Percentiles rank a stretch among this genome's conserved stretches.
These are phyloP conservation scores for Trissoscelio sp. DNA, from an alignment of 2,888 invertebrate genomes.

Conservation along the genomic window DNA sequence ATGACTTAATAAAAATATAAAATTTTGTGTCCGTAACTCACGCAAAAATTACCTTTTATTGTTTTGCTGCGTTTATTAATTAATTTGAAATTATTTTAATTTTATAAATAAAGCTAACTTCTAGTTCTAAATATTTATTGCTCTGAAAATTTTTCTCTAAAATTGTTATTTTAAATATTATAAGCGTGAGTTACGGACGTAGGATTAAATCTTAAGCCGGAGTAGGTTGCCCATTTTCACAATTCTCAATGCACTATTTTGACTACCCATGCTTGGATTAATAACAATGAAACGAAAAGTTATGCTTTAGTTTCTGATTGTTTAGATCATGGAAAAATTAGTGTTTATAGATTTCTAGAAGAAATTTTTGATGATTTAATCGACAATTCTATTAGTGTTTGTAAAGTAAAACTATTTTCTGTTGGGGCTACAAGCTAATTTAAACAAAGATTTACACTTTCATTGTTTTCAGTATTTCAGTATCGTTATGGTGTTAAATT, in stretches of 20 bases:
- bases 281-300: conserved; percentile 7
- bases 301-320: too few species aligned
- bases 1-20: too few species aligned
- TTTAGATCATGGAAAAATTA: conserved; percentile 12
- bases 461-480: not conserved
- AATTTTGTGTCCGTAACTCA: too few species aligned
- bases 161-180: too few species aligned
- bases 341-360: conserved; percentile 8
- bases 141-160: too few species aligned
- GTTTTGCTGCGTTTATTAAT: too few species aligned
- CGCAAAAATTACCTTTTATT: too few species aligned
- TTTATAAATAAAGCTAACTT: too few species aligned
- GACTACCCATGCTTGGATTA: conserved; percentile 18
- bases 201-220: too few species aligned
- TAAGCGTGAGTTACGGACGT: too few species aligned
- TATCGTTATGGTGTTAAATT: not conserved
- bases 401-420: conserved; percentile 13
- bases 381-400: not conserved
- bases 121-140: too few species aligned
- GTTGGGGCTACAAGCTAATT: conserved; percentile 17
- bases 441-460: conserved; percentile 15
- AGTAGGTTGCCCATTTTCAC: not conserved
- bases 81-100: too few species aligned
- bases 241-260: conserved; percentile 10
- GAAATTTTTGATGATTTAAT: conserved; percentile 11